phyloP scores from a whole-genome alignment of 2,888 invertebrate species.

The Rhodophaea formosa region DNA sequence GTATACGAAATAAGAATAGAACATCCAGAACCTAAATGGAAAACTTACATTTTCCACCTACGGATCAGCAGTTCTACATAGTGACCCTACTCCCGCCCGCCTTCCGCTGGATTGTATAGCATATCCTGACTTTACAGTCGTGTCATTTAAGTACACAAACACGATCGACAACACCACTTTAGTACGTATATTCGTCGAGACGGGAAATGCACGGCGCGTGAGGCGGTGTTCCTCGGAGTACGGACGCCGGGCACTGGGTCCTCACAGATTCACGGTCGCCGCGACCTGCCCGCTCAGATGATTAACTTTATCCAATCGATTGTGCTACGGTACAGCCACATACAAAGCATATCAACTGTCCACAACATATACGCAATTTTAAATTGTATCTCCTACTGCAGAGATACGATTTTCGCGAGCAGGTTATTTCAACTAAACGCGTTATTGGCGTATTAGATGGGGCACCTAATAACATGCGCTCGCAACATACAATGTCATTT shows the following conservation, averaged over 20 bases:
- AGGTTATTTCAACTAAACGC: neutral
- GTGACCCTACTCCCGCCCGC: constrained; percentile 50
- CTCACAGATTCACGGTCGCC: constrained; percentile 72
- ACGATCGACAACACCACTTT: constrained; percentile 12
- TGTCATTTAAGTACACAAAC: constrained; percentile 36
- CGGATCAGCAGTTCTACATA: constrained; percentile 73
- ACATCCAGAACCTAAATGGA: neutral
- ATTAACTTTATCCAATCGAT: constrained; percentile 77
- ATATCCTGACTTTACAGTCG: constrained; percentile 37
- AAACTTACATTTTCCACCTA: constrained; percentile 74
- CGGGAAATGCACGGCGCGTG: constrained; percentile 69
- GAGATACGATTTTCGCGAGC: constrained; percentile 6
- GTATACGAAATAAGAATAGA: neutral
- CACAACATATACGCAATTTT: constrained; percentile 1
- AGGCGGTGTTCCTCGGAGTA: constrained; percentile 59
- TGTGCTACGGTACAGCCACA: constrained; percentile 41
- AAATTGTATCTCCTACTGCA: constrained; percentile 34
- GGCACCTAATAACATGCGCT: constrained; percentile 59
- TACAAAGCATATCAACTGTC: constrained; percentile 8
- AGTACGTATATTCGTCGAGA: constrained; percentile 25
- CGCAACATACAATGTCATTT: constrained; percentile 44
- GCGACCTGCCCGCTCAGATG: constrained; percentile 68
- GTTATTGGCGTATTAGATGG: neutral
- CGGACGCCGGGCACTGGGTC: constrained; percentile 44
- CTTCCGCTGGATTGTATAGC: constrained; percentile 46